Evolutionary conservation across 2,797 vertebrate species (phyloP).

Genomic region (Falco peregrinus): DNA sequence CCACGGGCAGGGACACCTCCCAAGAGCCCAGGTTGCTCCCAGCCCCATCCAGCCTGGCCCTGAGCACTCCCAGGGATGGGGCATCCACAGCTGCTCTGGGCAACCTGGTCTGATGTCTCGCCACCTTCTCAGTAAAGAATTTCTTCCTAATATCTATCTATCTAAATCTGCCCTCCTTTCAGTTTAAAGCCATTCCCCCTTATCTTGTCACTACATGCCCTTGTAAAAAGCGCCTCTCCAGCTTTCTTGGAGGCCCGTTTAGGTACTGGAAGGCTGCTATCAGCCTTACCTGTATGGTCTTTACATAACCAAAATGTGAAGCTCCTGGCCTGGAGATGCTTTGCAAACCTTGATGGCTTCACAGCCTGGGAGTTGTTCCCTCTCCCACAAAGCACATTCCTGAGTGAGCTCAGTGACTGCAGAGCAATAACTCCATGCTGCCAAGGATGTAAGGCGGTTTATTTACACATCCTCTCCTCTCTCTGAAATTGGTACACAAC

Average conservation of each 20-base stretch:
- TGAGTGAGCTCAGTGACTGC: neutral
- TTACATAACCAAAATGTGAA: neutral
- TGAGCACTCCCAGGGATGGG: neutral
- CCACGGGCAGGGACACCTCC: neutral
- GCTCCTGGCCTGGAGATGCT: neutral
- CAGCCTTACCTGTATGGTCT: neutral
- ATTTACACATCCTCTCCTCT: neutral
- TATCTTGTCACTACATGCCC: neutral
- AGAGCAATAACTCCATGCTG: neutral
- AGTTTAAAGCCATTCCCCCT: neutral
- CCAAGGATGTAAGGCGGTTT: neutral
- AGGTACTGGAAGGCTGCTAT: neutral
- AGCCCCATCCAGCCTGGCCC: rapidly evolving
- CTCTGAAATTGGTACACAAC: neutral
- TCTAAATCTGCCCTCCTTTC: rapidly evolving
- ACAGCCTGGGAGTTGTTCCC: neutral
- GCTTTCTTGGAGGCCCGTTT: neutral
- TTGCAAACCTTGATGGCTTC: neutral
- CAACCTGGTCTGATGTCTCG: neutral
- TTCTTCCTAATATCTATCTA: neutral
- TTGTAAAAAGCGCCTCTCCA: neutral
- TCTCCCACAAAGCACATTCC: neutral
- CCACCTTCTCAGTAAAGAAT: rapidly evolving
- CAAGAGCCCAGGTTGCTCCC: rapidly evolving
- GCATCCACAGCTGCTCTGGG: neutral